Evolutionary conservation across 2,797 vertebrate genomes (phyloP).

Genomic region (Artibeus jamaicensis): DNA sequence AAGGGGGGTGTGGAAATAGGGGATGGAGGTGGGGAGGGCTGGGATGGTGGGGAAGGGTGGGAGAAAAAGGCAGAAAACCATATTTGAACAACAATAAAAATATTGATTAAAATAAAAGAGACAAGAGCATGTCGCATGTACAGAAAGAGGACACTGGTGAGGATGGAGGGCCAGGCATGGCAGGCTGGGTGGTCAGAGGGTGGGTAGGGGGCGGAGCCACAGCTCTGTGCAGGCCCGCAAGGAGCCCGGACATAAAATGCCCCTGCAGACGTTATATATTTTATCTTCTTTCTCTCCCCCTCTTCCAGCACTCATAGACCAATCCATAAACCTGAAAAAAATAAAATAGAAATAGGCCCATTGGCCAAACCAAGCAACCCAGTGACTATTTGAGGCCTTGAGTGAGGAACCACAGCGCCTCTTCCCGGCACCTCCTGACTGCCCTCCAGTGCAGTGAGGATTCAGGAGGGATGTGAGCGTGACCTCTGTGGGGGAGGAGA

Average conservation of each 20-base stretch:
- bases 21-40: too few relatives aligned
- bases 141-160: neutral
- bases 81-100: too few relatives aligned
- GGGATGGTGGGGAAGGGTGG: too few relatives aligned
- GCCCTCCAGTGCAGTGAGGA: neutral
- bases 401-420: neutral
- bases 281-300: neutral
- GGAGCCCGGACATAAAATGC: neutral
- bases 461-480: accelerated
- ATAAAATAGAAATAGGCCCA: neutral
- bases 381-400: neutral
- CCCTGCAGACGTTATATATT: neutral
- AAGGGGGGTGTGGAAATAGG: too few relatives aligned
- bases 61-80: too few relatives aligned
- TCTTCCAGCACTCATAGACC: neutral
- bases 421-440: neutral
- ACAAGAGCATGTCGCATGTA: accelerated
- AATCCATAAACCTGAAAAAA: neutral
- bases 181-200: neutral
- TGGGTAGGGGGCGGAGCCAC: neutral
- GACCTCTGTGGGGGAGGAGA: neutral
- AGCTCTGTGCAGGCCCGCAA: neutral
- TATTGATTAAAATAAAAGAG: neutral
- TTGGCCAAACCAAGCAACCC: neutral
- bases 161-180: neutral